Conservation (phyloP, 2,888 invertebrate species). For the Aphidoletes aphidimyza region DNA sequence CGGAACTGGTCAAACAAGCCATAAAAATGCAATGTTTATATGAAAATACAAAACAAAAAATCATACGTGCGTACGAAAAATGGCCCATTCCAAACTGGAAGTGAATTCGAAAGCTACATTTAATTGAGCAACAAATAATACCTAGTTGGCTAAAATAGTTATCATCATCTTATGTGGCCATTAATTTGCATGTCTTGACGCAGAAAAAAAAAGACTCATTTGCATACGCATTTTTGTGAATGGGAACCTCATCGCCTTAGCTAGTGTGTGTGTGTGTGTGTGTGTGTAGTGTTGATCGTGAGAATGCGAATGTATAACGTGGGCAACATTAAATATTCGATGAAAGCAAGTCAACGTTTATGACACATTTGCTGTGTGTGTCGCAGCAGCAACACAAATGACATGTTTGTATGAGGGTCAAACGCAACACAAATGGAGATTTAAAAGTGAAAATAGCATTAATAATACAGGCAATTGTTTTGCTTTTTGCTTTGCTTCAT, state of each 20-base stretch:
- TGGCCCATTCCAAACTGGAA: background rate
- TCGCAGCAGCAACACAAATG: too few relatives aligned
- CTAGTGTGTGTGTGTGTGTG: background rate
- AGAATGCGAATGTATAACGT: background rate
- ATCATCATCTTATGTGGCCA: background rate
- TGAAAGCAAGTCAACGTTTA: background rate
- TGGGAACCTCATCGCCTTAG: background rate
- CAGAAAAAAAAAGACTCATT: too few relatives aligned
- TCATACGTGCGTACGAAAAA: too few relatives aligned
- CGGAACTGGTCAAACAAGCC: too few relatives aligned
- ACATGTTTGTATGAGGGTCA: background rate
- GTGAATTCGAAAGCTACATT: background rate
- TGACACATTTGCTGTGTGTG: background rate
- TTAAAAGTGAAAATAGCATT: conserved; percentile 48
- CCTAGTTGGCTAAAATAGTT: background rate
- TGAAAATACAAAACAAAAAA: too few relatives aligned
- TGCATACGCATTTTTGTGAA: conserved; percentile 25
- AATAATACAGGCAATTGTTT: conserved; percentile 5
- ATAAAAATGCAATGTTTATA: too few relatives aligned
- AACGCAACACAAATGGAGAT: conserved; percentile 32
- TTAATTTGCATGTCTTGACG: background rate
- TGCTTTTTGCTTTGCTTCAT: background rate
- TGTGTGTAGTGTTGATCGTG: background rate
- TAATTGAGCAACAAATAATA: background rate
- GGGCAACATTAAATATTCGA: background rate